Evolutionary conservation across 2,797 vertebrate species (phyloP).

Genomic region (Anguilla obscura): DNA sequence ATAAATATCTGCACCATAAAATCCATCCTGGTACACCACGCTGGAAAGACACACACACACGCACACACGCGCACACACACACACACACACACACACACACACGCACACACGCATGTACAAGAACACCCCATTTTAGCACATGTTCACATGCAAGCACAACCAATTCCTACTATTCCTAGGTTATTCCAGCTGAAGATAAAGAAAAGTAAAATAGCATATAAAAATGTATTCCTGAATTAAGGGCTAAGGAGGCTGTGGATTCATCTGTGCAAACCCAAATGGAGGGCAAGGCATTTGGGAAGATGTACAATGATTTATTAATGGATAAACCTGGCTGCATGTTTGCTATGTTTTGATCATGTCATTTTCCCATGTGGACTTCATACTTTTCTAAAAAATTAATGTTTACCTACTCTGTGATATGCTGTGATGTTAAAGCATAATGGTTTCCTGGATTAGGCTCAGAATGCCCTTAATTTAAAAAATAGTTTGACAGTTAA

Average conservation of each 20-base stretch:
- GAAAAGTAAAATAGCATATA: slow-evolving; percentile 5
- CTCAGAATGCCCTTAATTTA: background rate
- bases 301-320: background rate
- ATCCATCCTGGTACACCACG: slow-evolving; percentile 98
- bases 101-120: slow-evolving; percentile 54
- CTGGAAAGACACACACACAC: slow-evolving; percentile 82
- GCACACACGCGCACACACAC: slow-evolving; percentile 72
- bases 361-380: background rate
- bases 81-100: slow-evolving; percentile 59
- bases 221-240: slow-evolving; percentile 29
- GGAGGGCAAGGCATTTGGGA: background rate
- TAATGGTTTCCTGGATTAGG: background rate
- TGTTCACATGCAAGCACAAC: slow-evolving; percentile 78
- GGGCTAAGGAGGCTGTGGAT: slow-evolving; percentile 67
- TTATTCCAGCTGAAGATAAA: slow-evolving; percentile 64
- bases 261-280: background rate
- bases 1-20: slow-evolving; percentile 99
- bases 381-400: background rate
- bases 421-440: background rate
- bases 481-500: background rate
- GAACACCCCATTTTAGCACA: slow-evolving; percentile 86
- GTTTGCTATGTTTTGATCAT: background rate
- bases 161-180: slow-evolving; percentile 67
- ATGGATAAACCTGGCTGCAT: background rate
- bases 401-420: background rate